phyloP scores from a whole-genome alignment of 1,140 invertebrate genomes.

The Drosophila grimshawi region DNA sequence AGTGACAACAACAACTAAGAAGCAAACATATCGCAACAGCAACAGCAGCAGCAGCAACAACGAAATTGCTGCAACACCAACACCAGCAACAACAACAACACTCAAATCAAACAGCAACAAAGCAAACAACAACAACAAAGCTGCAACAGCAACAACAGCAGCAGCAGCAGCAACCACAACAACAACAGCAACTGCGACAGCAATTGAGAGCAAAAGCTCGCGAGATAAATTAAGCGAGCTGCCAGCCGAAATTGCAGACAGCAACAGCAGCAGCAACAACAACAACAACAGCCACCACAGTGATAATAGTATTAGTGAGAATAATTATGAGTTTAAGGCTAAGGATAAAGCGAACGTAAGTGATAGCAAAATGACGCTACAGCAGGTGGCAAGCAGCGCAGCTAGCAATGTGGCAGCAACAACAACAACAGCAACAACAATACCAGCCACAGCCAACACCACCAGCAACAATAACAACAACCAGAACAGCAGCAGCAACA shows the following conservation, averaged over 20 bases:
- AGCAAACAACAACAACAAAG: slow-evolving; percentile 48
- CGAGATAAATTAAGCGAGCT: slow-evolving; percentile 43
- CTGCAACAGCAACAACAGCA: slow-evolving; percentile 11
- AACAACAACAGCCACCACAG: slow-evolving; percentile 74
- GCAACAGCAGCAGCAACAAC: slow-evolving; percentile 54
- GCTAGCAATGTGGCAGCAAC: slow-evolving; percentile 24
- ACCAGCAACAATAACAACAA: slow-evolving; percentile 66
- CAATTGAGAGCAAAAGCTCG: slow-evolving; percentile 31
- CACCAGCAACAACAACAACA: slow-evolving; percentile 42
- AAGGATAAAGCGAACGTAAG: slow-evolving; percentile 75
- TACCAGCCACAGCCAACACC: slow-evolving; percentile 39
- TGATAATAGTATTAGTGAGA: slow-evolving; percentile 83
- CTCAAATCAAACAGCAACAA: slow-evolving; percentile 48
- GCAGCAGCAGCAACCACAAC: slow-evolving; percentile 18
- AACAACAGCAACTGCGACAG: slow-evolving; percentile 30
- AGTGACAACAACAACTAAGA: slow-evolving; percentile 65
- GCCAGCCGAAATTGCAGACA: slow-evolving; percentile 42
- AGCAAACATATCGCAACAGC: slow-evolving; percentile 74
- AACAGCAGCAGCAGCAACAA: slow-evolving; percentile 49
- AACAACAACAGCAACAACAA: slow-evolving; percentile 26
- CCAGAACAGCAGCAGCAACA: slow-evolving; percentile 71
- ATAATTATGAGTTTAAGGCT: slow-evolving; percentile 80
- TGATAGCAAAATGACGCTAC: slow-evolving; percentile 83
- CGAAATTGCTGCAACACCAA: slow-evolving; percentile 17
- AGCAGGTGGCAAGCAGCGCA: slow-evolving; percentile 65